Evolutionary conservation across 2,113 vertebrate species (phyloP), one percentile per base, ranked within the genome.

Genomic region (Stegastes partitus): DNA sequence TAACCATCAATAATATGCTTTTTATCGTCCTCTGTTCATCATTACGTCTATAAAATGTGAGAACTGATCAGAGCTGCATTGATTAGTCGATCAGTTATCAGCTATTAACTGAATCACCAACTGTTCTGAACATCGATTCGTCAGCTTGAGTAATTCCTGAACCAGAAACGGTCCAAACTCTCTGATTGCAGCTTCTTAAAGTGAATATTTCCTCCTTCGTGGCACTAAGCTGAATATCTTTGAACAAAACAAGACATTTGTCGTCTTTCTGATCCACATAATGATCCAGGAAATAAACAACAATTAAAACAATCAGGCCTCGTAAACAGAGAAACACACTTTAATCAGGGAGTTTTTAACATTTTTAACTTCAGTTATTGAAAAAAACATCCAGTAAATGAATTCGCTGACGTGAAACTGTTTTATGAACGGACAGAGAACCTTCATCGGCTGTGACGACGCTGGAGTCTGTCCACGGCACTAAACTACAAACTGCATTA

Each of bases 401-500:
- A 23, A 37, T n/a, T 51, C 12, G 47, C 28, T 2, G 22, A n/a
- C 12, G 12, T 18, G 23, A 18, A 39, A 23, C 1, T 39, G 34
- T 21, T 26, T 51, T 28, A 3, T 64, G 28, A 28, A 64, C 44
- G 9, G 37, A 39, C 7, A 42, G 15, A 26, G 14, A 45, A 28
- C 4, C 22, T 44, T 18, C 45, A 28, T 56, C 53, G 31, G 39
- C 55, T 31, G 16, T 18, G 21, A 49, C 69, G 19, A 57, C 19
- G n/a, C 5, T 34, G 6, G 34, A 39, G 62, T 56, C 47, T 25
- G 26, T 47, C 37, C 3, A 7, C 21, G n/a, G 47, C 55, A 62
- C 28, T 70, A 50, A 39, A 49, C 19, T 55, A 69, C 0, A 1
- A 21, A 28, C 53, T 81, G 73, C 45, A 85, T 79, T 49, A 68